Evolutionary conservation across 2,113 vertebrate species (phyloP), one percentile per base, ranked within the genome.

Genomic region (Noturus placidus): DNA sequence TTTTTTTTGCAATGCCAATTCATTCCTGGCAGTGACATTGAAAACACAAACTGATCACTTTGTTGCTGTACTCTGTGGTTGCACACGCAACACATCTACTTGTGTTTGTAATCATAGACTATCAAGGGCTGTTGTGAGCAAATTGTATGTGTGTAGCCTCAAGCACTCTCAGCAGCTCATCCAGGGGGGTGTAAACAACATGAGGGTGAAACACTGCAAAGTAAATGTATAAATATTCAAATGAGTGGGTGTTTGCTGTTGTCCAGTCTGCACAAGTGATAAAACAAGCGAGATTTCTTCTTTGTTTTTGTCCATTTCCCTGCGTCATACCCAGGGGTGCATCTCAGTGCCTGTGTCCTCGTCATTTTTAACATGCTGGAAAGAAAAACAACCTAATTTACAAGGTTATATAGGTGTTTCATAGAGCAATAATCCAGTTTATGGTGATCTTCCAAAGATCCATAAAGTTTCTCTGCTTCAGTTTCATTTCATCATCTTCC

Each of bases 331-430:
- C 56, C 57, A 25, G 74, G 38, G 77, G 61, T 56, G 61, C 10
- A 54, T 69, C 85, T 56, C 46, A 22, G 80, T 9, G 35, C 74
- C 72, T 46, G 42, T 86, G n/a, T 70, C 83, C 22, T 70, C 87
- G 38, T 76, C 30, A 63, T 65, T 46, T 82, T 84, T 56, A 79
- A 82, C 30, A 83, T 83, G 77, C 69, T 76, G 67, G 25, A 42
- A 87, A 50, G 56, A 91, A 86, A 93, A 93, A 94, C 91, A 93
- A 92, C 89, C 88, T 46, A 22, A 88, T 92, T 90, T 86, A 87
- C 38, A 46, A 76, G 87, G 81, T 90, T 61, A 86, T 89, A 83
- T 84, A 86, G 42, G 85, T 87, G 79, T 80, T 87, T 89, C 89
- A 74, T 83, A 83, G 69, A 83, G 87, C 91, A 93, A 92, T 92